Conservation (phyloP, 2,113 vertebrate species). For the Plotosus lineatus region DNA sequence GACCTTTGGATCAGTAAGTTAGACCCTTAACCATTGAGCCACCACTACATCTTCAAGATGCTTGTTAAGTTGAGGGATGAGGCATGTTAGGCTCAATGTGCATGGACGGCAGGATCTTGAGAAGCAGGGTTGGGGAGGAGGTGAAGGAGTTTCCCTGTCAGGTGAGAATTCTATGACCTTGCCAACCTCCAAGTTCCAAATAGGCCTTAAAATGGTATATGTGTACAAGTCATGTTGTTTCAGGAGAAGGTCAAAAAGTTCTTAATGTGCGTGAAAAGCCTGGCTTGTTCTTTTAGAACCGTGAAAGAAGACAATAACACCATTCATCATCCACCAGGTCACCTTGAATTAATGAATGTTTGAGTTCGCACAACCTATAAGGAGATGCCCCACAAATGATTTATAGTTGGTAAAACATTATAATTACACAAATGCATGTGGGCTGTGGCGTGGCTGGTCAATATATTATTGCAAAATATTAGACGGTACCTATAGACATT, state of each 20-base stretch:
- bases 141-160: not conserved
- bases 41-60: not conserved
- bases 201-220: not conserved
- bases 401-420: not conserved
- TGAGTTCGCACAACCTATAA: not conserved
- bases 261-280: not conserved
- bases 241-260: not conserved
- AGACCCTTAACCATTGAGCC: too few species aligned
- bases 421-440: not conserved
- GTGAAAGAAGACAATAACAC: slow-evolving; percentile 1
- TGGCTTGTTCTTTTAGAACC: not conserved
- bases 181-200: not conserved
- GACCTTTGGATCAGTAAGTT: too few species aligned
- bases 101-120: not conserved
- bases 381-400: not conserved
- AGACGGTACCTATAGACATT: not conserved
- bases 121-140: not conserved
- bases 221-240: not conserved
- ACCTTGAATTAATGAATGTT: not conserved
- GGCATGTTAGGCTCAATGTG: not conserved
- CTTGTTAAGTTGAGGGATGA: not conserved
- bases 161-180: not conserved
- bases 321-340: slow-evolving; percentile 6
- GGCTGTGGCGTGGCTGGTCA: not conserved
- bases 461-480: not conserved